Evolutionary conservation across 2,797 vertebrate genomes (phyloP).

Genomic region (Scolopax rusticola): DNA sequence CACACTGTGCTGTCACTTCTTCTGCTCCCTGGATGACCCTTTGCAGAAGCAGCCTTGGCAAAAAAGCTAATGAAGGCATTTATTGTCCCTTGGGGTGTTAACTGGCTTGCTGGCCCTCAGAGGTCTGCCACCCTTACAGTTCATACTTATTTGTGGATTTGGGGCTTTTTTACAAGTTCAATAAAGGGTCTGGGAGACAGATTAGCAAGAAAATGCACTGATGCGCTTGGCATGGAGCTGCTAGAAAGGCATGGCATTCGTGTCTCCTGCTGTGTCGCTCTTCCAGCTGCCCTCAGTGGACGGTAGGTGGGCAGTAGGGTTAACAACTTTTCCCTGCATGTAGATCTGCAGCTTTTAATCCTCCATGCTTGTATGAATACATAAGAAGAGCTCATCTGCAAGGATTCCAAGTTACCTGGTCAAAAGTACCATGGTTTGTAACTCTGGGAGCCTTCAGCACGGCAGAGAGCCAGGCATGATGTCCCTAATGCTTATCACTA

Average conservation of each 20-base stretch:
- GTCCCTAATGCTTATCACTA: not conserved
- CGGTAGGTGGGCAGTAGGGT: not conserved
- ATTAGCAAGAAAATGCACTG: not conserved
- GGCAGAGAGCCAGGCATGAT: not conserved
- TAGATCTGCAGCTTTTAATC: not conserved
- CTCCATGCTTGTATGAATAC: not conserved
- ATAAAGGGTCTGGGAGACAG: not conserved
- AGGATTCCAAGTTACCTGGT: not conserved
- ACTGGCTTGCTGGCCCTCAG: not conserved
- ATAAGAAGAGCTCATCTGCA: not conserved
- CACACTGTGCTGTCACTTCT: conserved; percentile 71
- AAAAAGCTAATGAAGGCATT: conserved; percentile 55
- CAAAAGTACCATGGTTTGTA: not conserved
- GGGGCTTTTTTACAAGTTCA: not conserved
- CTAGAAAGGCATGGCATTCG: not conserved
- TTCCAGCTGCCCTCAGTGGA: not conserved
- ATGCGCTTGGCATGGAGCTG: not conserved
- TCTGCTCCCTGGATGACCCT: conserved; percentile 38
- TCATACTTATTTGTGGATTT: not conserved
- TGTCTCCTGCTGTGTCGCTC: not conserved
- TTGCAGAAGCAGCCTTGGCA: conserved; percentile 12
- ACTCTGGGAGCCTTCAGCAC: accelerated
- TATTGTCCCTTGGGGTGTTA: not conserved
- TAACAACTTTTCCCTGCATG: not conserved
- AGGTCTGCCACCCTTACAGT: not conserved